Evolutionary conservation across 2,113 vertebrate genomes (phyloP).

Genomic region (Catharus bicknelli): DNA sequence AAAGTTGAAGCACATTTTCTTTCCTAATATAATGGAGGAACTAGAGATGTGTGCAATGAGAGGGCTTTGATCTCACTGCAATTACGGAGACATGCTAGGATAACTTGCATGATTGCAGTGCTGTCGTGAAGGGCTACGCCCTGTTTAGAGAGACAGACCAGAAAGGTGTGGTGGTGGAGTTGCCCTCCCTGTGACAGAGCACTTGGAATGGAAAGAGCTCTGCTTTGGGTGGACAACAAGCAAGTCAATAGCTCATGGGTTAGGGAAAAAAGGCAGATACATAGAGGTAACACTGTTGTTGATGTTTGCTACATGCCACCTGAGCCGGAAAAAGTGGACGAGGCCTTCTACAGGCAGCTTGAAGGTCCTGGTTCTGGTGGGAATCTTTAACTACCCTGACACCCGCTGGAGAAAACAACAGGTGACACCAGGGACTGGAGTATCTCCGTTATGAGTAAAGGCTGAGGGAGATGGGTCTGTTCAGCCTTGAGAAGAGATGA

Average conservation of each 20-base stretch:
- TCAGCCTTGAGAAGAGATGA: neutral
- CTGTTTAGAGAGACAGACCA: neutral
- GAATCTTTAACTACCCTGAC: neutral
- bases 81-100: fast-evolving
- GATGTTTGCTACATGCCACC: neutral
- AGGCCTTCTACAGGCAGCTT: neutral
- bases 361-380: neutral
- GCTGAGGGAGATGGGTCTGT: neutral
- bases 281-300: neutral
- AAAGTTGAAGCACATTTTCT: neutral
- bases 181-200: neutral
- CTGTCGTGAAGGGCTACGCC: neutral
- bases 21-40: neutral
- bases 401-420: neutral
- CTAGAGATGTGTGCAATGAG: neutral
- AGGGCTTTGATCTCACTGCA: neutral
- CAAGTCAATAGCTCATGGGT: neutral
- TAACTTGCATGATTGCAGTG: neutral
- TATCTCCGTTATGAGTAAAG: neutral
- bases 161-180: neutral
- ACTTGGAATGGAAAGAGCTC: neutral
- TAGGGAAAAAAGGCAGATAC: neutral
- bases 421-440: neutral
- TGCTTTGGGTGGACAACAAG: neutral
- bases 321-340: neutral